Evolutionary conservation across 1,140 invertebrate species (phyloP).

Genomic region (Nephotettix cincticeps): DNA sequence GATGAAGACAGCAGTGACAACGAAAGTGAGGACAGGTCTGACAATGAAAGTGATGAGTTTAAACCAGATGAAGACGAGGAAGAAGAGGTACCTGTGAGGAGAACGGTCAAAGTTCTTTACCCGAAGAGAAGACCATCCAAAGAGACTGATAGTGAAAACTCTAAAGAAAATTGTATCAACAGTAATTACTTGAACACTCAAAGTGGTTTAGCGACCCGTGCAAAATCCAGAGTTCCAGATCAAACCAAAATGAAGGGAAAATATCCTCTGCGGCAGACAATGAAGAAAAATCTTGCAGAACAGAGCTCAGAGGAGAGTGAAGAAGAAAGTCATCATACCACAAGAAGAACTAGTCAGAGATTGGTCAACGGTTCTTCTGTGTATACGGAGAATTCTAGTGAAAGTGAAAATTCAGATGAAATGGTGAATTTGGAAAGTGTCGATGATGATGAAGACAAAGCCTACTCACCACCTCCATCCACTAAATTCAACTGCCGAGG

Average conservation of each 20-base stretch:
- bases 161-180: slow-evolving; percentile 1
- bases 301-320: not conserved
- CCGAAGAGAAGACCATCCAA: not conserved
- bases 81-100: slow-evolving; percentile 28
- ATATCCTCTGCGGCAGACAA: not conserved
- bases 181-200: not conserved
- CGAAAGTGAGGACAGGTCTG: slow-evolving; percentile 29
- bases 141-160: slow-evolving; percentile 11
- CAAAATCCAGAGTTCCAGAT: no score
- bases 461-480: not conserved
- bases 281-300: slow-evolving; percentile 4
- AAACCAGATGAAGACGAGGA: slow-evolving; percentile 41
- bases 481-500: not conserved
- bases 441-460: not conserved
- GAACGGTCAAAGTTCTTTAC: slow-evolving; percentile 26
- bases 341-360: slow-evolving; percentile 7
- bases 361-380: not conserved
- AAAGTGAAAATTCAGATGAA: slow-evolving; percentile 1
- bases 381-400: slow-evolving; percentile 4
- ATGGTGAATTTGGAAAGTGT: not conserved
- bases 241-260: not conserved
- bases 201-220: not conserved
- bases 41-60: slow-evolving; percentile 38
- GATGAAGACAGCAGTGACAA: slow-evolving; percentile 37
- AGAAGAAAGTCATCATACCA: not conserved